Percentiles rank a stretch among this genome's conserved stretches.
Conservation (phyloP, 2,113 vertebrate genomes). For the Onychorhynchus coronatus region DNA sequence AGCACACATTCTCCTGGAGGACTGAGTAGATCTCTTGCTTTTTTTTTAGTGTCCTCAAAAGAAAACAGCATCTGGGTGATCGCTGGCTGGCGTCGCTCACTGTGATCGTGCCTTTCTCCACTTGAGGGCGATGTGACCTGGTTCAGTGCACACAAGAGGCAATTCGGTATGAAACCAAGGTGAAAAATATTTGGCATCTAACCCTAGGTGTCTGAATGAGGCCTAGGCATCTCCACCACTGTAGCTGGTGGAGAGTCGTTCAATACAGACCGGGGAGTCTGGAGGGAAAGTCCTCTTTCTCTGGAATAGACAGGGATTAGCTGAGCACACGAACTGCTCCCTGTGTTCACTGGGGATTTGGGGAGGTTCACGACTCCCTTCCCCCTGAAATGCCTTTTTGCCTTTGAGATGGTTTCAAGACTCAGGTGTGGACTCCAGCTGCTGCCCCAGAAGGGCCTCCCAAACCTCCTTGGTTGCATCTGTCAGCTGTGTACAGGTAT, state of each 20-base stretch:
- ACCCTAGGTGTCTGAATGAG: background rate
- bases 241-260: background rate
- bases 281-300: background rate
- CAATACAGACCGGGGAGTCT: background rate
- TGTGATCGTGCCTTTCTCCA: background rate
- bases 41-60: background rate
- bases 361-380: background rate
- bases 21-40: background rate
- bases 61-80: background rate
- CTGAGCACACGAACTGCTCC: accelerated
- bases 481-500: background rate
- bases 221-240: background rate
- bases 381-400: accelerated
- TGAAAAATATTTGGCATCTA: background rate
- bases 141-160: background rate
- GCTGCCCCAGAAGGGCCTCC: background rate
- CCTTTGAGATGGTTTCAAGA: background rate
- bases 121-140: conserved; percentile 53
- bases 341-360: background rate
- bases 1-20: background rate
- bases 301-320: background rate
- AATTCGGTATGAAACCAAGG: background rate
- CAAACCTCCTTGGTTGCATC: background rate
- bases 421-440: background rate
- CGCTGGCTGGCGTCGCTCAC: accelerated